These are phyloP conservation scores for Goniozus legneri DNA, from an alignment of 1,140 invertebrate genomes.

Conservation along the genomic window DNA sequence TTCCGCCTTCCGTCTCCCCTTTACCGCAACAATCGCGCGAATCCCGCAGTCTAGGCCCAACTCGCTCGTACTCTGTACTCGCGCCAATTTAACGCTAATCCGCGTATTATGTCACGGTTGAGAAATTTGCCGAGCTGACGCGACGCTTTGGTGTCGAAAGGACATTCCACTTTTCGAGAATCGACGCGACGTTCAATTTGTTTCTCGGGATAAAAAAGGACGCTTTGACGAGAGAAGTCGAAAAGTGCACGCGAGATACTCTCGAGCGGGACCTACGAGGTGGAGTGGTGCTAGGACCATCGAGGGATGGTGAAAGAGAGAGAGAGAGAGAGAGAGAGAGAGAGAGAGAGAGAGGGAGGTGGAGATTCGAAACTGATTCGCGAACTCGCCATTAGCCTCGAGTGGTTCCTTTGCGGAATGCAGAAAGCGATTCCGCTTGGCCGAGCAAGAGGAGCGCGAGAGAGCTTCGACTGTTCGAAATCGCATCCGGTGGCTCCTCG, in stretches of 20 bases:
- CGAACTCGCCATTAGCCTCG: constrained; percentile 19
- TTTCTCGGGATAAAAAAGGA: too few relatives aligned
- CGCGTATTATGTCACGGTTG: constrained; percentile 18
- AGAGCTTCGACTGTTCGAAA: constrained; percentile 1
- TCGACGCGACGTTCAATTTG: too few relatives aligned
- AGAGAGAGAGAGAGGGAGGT: neutral
- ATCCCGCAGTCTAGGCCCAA: neutral
- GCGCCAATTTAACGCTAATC: constrained; percentile 26
- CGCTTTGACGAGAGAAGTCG: too few relatives aligned
- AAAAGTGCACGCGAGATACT: too few relatives aligned
- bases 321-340: constrained; percentile 6
- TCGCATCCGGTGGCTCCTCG: constrained; percentile 10
- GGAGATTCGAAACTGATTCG: too few relatives aligned
- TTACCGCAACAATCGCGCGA: neutral
- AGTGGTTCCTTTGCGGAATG: neutral
- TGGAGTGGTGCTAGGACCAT: too few relatives aligned
- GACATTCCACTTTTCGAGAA: too few relatives aligned
- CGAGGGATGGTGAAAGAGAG: too few relatives aligned
- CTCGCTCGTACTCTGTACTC: constrained; percentile 4
- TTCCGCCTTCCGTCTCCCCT: neutral
- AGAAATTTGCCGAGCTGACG: constrained; percentile 14
- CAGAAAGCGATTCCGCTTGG: neutral
- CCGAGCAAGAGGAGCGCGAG: constrained; percentile 1
- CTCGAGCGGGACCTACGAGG: too few relatives aligned
- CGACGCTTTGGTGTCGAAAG: too few relatives aligned